Percentiles rank a stretch among this genome's conserved stretches.
These are phyloP conservation scores for Synodontis membranacea DNA, from an alignment of 2,113 vertebrate species.

Conservation along the genomic window DNA sequence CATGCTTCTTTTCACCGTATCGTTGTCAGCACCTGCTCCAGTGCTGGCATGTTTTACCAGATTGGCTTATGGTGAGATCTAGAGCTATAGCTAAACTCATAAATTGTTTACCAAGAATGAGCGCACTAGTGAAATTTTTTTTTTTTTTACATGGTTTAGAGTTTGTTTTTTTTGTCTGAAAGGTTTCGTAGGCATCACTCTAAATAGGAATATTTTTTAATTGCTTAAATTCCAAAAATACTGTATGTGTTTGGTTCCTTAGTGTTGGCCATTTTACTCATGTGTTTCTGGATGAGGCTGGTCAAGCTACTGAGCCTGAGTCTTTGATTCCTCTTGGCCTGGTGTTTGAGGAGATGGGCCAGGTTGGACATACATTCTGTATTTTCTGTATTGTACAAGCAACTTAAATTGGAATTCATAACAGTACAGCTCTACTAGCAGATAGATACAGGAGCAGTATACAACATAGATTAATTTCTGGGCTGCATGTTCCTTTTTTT, in stretches of 20 bases:
- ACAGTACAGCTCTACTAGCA: neutral
- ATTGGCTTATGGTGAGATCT: conserved; percentile 78
- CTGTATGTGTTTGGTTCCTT: neutral
- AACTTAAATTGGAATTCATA: neutral
- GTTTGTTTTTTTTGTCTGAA: neutral
- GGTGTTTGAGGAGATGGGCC: conserved; percentile 82
- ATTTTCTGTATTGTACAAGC: neutral
- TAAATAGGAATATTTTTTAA: too few species aligned
- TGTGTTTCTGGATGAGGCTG: conserved; percentile 91
- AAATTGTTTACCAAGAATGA: neutral
- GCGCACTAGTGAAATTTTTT: neutral
- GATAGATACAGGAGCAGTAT: neutral
- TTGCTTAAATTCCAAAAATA: neutral
- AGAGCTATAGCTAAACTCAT: neutral
- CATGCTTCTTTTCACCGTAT: conserved; percentile 85
- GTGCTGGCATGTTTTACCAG: conserved; percentile 87
- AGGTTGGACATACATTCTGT: conserved; percentile 70
- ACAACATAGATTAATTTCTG: too few species aligned
- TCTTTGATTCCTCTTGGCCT: conserved; percentile 86
- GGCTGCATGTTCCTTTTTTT: neutral
- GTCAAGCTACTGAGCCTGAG: conserved; percentile 93
- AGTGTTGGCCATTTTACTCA: conserved; percentile 94
- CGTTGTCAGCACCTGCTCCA: conserved; percentile 88
- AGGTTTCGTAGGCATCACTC: too few species aligned
- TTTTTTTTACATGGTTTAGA: neutral